These are phyloP conservation scores for Coelopa pilipes DNA, from an alignment of 2,888 invertebrate genomes.

Conservation along the genomic window DNA sequence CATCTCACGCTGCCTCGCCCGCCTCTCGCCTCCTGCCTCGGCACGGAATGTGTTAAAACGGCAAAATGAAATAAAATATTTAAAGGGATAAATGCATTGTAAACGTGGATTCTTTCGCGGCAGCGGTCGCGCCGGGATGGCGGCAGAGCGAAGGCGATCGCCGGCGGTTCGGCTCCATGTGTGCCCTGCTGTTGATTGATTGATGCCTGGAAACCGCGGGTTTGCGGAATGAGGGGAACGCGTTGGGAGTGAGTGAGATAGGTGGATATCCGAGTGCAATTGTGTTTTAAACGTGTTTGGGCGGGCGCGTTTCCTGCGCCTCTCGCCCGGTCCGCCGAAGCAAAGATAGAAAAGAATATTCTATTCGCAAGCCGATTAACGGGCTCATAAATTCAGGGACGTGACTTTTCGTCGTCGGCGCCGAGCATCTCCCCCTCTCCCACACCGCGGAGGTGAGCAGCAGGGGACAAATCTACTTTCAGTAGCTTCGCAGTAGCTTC, in stretches of 20 bases:
- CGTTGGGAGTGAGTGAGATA: no score
- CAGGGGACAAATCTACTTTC: slow-evolving; percentile 28
- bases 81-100: slow-evolving; percentile 10
- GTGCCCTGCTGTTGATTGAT: slow-evolving; percentile 2
- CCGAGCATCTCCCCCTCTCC: slow-evolving; percentile 15
- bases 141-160: neutral
- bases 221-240: no score
- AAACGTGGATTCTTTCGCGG: neutral
- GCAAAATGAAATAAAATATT: neutral
- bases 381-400: neutral
- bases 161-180: neutral
- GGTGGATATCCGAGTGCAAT: no score
- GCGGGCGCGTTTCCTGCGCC: no score
- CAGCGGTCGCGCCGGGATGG: neutral
- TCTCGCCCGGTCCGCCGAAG: no score
- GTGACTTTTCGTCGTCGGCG: slow-evolving; percentile 19
- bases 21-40: neutral
- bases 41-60: neutral
- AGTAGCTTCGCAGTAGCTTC: slow-evolving; percentile 30
- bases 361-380: neutral
- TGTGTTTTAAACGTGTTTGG: no score
- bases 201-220: neutral
- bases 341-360: no score
- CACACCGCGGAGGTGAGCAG: neutral
- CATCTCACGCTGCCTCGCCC: neutral